These are phyloP conservation scores for Brachionus asplanchnoidis DNA, from an alignment of 1,140 invertebrate genomes.

Conservation along the genomic window DNA sequence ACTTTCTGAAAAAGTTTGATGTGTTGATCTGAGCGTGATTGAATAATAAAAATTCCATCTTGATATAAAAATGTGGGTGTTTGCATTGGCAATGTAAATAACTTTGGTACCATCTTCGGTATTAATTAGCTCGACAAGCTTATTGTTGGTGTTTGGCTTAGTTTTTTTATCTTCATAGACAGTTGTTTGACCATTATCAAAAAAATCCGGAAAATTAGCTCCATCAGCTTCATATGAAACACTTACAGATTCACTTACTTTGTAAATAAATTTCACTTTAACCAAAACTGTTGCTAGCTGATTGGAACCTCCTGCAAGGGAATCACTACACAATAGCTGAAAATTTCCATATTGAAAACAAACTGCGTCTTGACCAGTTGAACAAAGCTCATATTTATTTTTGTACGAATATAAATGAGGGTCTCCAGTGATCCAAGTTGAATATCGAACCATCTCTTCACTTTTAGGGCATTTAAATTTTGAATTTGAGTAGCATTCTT, in stretches of 20 bases:
- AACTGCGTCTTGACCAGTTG: too few species aligned
- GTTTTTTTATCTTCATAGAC: background rate
- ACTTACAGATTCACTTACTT: background rate
- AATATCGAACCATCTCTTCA: too few species aligned
- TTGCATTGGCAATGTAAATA: background rate
- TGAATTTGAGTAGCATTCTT: too few species aligned
- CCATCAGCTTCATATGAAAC: background rate
- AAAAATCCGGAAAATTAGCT: background rate
- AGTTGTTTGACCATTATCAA: background rate
- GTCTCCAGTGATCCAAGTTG: too few species aligned
- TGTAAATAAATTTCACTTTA: background rate
- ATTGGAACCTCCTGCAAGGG: background rate
- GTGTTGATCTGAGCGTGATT: background rate
- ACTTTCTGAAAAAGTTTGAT: slow-evolving; percentile 1
- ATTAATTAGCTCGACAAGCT: background rate
- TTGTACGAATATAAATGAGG: too few species aligned
- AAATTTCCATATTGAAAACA: too few species aligned
- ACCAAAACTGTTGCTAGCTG: background rate
- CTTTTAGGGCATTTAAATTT: too few species aligned
- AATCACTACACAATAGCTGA: too few species aligned
- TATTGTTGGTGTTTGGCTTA: background rate
- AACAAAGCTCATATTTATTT: too few species aligned
- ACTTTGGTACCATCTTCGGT: background rate
- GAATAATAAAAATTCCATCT: background rate
- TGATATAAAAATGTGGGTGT: background rate